Evolutionary conservation across 2,888 invertebrate species (phyloP).

Genomic region (Subacronicta megacephala): DNA sequence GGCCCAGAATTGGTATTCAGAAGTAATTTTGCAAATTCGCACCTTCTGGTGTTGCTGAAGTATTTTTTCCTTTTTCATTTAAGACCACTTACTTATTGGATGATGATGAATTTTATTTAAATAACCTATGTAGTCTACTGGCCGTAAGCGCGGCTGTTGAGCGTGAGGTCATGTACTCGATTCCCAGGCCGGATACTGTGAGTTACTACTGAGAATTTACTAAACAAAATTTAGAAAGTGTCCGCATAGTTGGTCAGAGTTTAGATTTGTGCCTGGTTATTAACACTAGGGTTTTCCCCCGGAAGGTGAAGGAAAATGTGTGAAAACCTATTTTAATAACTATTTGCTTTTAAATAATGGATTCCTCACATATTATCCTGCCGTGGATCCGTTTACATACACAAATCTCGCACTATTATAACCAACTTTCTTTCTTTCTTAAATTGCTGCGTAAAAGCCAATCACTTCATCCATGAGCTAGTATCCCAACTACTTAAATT

Average conservation of each 20-base stretch:
- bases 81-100: not conserved
- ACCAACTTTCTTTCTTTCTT: not conserved
- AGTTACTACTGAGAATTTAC: too few species aligned
- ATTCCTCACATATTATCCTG: too few species aligned
- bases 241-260: too few species aligned
- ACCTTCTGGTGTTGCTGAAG: slow-evolving; percentile 65
- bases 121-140: not conserved
- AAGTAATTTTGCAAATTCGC: slow-evolving; percentile 83
- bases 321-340: too few species aligned
- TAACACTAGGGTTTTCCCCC: too few species aligned
- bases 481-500: too few species aligned
- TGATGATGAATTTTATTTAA: not conserved
- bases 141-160: not conserved
- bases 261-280: too few species aligned
- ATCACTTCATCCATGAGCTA: not conserved
- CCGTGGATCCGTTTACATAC: not conserved
- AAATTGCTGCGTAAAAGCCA: not conserved
- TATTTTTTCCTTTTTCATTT: slow-evolving; percentile 38
- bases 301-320: too few species aligned
- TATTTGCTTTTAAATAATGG: too few species aligned
- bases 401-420: not conserved
- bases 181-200: not conserved
- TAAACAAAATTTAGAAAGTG: too few species aligned
- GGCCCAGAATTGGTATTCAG: slow-evolving; percentile 82
- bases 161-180: not conserved